These are phyloP conservation scores for Mechanitis mazaeus DNA, from an alignment of 2,888 invertebrate genomes.

Conservation along the genomic window DNA sequence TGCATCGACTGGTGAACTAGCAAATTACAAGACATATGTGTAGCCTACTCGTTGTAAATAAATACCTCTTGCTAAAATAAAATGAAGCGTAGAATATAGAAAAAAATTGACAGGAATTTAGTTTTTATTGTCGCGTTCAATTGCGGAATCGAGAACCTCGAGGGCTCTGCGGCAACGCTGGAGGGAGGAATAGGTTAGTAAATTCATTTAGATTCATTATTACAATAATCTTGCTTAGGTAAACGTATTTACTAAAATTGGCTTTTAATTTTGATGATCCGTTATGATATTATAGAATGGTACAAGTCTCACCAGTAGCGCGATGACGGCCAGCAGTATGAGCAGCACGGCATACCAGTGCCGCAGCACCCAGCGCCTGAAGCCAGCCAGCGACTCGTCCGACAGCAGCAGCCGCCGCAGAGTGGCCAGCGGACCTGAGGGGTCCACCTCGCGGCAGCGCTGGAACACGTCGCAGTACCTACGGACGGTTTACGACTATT, in stretches of 20 bases:
- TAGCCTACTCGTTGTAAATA: constrained; percentile 14
- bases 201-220: neutral
- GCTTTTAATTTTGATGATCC: no score
- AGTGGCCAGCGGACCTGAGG: constrained; percentile 93
- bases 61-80: neutral
- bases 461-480: constrained; percentile 82
- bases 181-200: constrained; percentile 33
- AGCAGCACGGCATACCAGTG: constrained; percentile 94
- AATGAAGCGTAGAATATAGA: neutral
- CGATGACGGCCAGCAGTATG: constrained; percentile 83
- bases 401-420: constrained; percentile 89
- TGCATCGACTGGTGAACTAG: neutral
- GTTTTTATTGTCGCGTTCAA: constrained; percentile 46
- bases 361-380: constrained; percentile 89
- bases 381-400: constrained; percentile 92
- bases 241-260: no score
- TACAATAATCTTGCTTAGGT: no score
- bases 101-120: constrained; percentile 32
- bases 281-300: no score
- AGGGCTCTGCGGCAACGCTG: constrained; percentile 57
- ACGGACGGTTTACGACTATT: no score
- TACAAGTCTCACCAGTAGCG: constrained; percentile 83
- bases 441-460: constrained; percentile 93
- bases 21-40: neutral
- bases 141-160: constrained; percentile 46